Conservation (phyloP, 2,797 vertebrate genomes). For the Salarias fasciatus region DNA sequence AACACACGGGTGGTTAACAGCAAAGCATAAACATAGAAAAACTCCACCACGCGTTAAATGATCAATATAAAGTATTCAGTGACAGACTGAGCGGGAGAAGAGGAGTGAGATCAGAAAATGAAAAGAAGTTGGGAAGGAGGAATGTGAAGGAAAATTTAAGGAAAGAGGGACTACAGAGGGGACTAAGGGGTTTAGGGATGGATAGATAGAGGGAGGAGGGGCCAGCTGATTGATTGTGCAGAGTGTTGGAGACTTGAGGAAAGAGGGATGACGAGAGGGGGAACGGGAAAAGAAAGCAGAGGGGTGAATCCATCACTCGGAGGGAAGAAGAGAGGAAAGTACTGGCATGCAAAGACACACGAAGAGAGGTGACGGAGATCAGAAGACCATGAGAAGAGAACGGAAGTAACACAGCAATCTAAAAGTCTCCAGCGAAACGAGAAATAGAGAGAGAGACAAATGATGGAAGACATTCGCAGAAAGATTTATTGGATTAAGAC, state of each 20-base stretch:
- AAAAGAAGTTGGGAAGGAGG: constrained; percentile 49
- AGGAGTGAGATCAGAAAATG: constrained; percentile 32
- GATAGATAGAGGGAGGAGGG: constrained; percentile 69
- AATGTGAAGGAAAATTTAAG: constrained; percentile 66
- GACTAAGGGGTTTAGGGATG: constrained; percentile 74
- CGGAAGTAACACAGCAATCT: constrained; percentile 1
- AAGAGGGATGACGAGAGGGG: constrained; percentile 67
- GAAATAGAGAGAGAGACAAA: constrained; percentile 22
- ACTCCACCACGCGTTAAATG: constrained; percentile 6
- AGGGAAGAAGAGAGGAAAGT: constrained; percentile 39
- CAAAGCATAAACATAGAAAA: constrained; percentile 32
- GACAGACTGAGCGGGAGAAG: constrained; percentile 1
- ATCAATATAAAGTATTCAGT: background rate
- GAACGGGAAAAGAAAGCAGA: constrained; percentile 81
- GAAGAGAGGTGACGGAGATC: constrained; percentile 17
- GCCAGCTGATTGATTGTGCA: constrained; percentile 76
- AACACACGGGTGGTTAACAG: constrained; percentile 13
- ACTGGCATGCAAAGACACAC: constrained; percentile 21
- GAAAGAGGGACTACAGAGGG: constrained; percentile 72
- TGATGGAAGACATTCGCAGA: constrained; percentile 41
- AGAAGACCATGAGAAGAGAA: constrained; percentile 6
- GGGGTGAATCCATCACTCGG: constrained; percentile 88
- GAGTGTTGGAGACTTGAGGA: constrained; percentile 74
- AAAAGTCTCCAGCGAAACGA: constrained; percentile 15
- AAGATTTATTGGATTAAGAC: constrained; percentile 49